Conservation (phyloP, 23 tunicate species). For the Styela plicata region DNA sequence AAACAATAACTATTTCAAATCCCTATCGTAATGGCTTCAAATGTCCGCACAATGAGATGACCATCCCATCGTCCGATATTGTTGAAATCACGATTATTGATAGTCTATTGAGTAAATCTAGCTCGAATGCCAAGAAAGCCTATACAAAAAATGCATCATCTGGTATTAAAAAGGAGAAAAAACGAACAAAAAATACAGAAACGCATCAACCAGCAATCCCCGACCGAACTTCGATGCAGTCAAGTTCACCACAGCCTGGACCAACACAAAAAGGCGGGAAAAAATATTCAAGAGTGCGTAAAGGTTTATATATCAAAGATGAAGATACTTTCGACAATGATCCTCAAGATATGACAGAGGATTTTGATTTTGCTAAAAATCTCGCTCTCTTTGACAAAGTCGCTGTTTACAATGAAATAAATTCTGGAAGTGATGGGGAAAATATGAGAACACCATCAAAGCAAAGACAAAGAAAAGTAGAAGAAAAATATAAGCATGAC, state of each 20-base stretch:
- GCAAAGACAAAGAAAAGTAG: conserved; percentile 27
- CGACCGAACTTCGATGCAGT: conserved; percentile 17
- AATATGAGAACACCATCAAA: conserved; percentile 48
- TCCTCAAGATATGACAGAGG: conserved; percentile 47
- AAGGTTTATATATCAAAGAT: neutral
- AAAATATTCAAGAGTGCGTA: neutral
- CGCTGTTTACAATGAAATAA: conserved; percentile 59
- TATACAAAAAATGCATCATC: neutral
- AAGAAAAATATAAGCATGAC: conserved; percentile 69
- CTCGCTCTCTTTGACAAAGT: conserved; percentile 78
- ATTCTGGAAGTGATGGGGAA: conserved; percentile 88
- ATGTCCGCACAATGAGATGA: conserved; percentile 51
- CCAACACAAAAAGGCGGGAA: neutral
- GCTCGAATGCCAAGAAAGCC: neutral
- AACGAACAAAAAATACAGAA: neutral
- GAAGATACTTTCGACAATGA: conserved; percentile 70
- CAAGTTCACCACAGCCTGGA: conserved; percentile 36
- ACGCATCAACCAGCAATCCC: neutral
- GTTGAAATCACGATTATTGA: conserved; percentile 69
- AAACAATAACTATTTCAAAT: conserved; percentile 46
- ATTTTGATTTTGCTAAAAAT: conserved; percentile 82
- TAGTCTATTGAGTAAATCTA: neutral
- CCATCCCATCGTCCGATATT: conserved; percentile 49
- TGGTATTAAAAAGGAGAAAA: neutral
- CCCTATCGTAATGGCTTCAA: conserved; percentile 57